Percentiles rank a stretch among this genome's conserved stretches.
These are phyloP conservation scores for Lepeophtheirus nordmannii DNA, from an alignment of 2,888 invertebrate species.

Conservation along the genomic window DNA sequence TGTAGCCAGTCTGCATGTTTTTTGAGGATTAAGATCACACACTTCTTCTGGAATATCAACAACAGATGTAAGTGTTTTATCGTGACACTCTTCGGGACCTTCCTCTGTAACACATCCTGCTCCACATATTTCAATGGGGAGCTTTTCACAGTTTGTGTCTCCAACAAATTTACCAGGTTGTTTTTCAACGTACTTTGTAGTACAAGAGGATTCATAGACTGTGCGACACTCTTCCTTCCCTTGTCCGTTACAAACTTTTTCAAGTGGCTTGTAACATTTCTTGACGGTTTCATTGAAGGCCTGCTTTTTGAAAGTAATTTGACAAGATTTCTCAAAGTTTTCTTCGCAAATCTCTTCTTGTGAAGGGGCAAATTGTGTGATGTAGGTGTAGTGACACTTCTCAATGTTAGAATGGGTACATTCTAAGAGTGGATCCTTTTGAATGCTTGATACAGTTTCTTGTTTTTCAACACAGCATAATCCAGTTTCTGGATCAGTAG, in stretches of 20 bases:
- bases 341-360: slow-evolving; percentile 20
- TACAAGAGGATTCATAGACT: slow-evolving; percentile 20
- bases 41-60: slow-evolving; percentile 19
- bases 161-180: slow-evolving; percentile 22
- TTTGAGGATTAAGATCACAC: slow-evolving; percentile 19
- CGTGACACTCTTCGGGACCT: slow-evolving; percentile 22
- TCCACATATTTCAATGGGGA: slow-evolving; percentile 19
- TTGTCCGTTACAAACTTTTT: slow-evolving; percentile 16
- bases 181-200: slow-evolving; percentile 15
- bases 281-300: slow-evolving; percentile 15
- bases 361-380: slow-evolving; percentile 15
- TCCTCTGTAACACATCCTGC: slow-evolving; percentile 16
- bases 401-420: slow-evolving; percentile 8
- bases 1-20: slow-evolving; percentile 20
- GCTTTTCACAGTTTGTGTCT: slow-evolving; percentile 19
- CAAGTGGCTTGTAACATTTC: slow-evolving; percentile 17
- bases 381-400: slow-evolving; percentile 16
- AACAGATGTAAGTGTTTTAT: slow-evolving; percentile 9
- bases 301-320: slow-evolving; percentile 20
- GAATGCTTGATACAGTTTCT: neutral
- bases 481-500: slow-evolving; percentile 11
- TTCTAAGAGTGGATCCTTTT: slow-evolving; percentile 17
- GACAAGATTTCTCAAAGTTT: slow-evolving; percentile 21
- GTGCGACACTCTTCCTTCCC: slow-evolving; percentile 16
- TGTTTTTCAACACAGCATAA: slow-evolving; percentile 13